These are phyloP conservation scores for Tachysurus fulvidraco DNA, from an alignment of 2,113 vertebrate species.

Conservation along the genomic window DNA sequence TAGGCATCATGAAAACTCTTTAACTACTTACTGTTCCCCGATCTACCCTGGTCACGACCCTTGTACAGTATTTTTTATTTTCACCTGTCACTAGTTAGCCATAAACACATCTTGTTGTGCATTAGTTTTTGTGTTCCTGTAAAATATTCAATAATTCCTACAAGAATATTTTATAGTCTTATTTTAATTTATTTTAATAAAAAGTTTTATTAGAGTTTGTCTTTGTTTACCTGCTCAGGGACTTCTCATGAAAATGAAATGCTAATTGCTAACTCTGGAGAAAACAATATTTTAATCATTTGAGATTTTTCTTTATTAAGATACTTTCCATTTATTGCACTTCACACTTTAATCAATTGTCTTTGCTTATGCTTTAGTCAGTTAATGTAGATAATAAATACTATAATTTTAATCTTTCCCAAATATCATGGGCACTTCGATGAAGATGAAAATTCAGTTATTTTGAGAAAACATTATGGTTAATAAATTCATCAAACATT, in stretches of 20 bases:
- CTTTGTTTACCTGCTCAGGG: background rate
- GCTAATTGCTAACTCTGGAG: background rate
- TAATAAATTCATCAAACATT: background rate
- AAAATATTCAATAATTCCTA: background rate
- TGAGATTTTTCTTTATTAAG: background rate
- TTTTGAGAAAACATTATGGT: background rate
- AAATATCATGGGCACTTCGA: background rate
- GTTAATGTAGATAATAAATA: background rate
- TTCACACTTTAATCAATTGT: too few relatives aligned
- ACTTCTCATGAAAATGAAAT: background rate
- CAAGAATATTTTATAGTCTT: background rate
- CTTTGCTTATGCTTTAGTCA: too few relatives aligned
- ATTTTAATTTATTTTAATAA: background rate
- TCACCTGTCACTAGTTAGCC: background rate
- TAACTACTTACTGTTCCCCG: background rate
- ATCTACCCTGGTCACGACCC: background rate
- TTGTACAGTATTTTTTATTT: background rate
- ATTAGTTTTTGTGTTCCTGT: background rate
- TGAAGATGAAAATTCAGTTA: background rate
- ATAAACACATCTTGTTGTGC: background rate
- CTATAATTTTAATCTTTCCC: background rate
- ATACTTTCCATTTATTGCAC: too few relatives aligned
- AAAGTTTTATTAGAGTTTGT: background rate
- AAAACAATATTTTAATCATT: background rate
- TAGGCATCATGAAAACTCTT: background rate